Evolutionary conservation across 2,888 invertebrate species (phyloP).

Genomic region (Melitaea athalia): DNA sequence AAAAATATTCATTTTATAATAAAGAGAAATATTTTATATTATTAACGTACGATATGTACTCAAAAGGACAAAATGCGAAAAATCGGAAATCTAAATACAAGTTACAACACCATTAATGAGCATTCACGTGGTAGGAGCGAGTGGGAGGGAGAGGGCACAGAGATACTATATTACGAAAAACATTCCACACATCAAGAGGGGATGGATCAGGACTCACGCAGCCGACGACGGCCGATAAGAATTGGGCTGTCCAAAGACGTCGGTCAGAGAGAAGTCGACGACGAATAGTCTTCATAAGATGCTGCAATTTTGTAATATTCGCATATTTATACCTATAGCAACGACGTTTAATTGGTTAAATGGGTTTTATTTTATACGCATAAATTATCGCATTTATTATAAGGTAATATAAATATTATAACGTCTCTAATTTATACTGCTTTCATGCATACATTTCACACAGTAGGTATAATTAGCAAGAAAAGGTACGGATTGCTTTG

Average conservation of each 20-base stretch:
- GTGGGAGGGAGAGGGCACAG: slow-evolving; percentile 48
- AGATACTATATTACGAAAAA: slow-evolving; percentile 61
- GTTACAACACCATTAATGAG: slow-evolving; percentile 57
- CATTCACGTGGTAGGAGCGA: slow-evolving; percentile 56
- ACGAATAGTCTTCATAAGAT: slow-evolving; percentile 87
- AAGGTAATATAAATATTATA: neutral
- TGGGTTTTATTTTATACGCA: slow-evolving; percentile 44
- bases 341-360: slow-evolving; percentile 74
- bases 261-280: slow-evolving; percentile 87
- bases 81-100: slow-evolving; percentile 52
- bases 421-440: slow-evolving; percentile 7
- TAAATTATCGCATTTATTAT: slow-evolving; percentile 17
- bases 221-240: slow-evolving; percentile 70
- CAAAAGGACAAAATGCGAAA: slow-evolving; percentile 42
- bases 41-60: slow-evolving; percentile 43
- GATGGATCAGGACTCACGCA: slow-evolving; percentile 76
- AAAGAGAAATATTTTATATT: slow-evolving; percentile 21
- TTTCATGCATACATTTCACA: slow-evolving; percentile 17
- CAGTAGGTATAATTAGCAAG: slow-evolving; percentile 18
- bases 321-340: slow-evolving; percentile 81
- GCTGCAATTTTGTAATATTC: slow-evolving; percentile 85
- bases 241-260: slow-evolving; percentile 77
- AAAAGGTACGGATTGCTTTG: slow-evolving; percentile 23
- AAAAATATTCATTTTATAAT: neutral
- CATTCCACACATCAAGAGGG: slow-evolving; percentile 80